Percentiles rank a stretch among this genome's conserved stretches.
These are phyloP conservation scores for Palloptera scutellata DNA, from an alignment of 2,888 invertebrate species.

Conservation along the genomic window DNA sequence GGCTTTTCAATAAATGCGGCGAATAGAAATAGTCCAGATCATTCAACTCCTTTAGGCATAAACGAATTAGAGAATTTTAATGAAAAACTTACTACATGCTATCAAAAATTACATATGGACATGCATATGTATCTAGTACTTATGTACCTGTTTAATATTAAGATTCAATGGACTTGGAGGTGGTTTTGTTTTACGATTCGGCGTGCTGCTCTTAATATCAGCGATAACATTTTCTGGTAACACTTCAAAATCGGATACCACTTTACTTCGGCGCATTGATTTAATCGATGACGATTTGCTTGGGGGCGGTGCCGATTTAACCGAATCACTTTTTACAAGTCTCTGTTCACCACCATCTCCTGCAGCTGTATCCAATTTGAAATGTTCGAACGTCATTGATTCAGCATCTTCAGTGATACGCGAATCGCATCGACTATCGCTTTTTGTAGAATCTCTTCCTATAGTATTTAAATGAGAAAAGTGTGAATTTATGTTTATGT, in stretches of 20 bases:
- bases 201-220: constrained; percentile 50
- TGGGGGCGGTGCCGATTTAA: constrained; percentile 38
- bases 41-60: constrained; percentile 42
- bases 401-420: constrained; percentile 49
- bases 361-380: constrained; percentile 47
- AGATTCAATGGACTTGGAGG: constrained; percentile 62
- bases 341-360: constrained; percentile 11
- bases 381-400: constrained; percentile 42
- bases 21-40: constrained; percentile 63
- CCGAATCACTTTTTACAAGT: neutral
- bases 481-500: too few relatives aligned
- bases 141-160: constrained; percentile 52
- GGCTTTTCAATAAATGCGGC: constrained; percentile 61
- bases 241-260: constrained; percentile 59
- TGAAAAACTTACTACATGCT: neutral
- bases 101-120: constrained; percentile 1
- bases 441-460: constrained; percentile 62
- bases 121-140: neutral
- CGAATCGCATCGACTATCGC: constrained; percentile 53
- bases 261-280: constrained; percentile 52
- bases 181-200: constrained; percentile 50
- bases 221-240: constrained; percentile 61
- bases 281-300: constrained; percentile 55
- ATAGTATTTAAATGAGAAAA: constrained; percentile 15
- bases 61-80: neutral